Conservation (phyloP, 2,888 invertebrate genomes). For the Dendrolimus houi region DNA sequence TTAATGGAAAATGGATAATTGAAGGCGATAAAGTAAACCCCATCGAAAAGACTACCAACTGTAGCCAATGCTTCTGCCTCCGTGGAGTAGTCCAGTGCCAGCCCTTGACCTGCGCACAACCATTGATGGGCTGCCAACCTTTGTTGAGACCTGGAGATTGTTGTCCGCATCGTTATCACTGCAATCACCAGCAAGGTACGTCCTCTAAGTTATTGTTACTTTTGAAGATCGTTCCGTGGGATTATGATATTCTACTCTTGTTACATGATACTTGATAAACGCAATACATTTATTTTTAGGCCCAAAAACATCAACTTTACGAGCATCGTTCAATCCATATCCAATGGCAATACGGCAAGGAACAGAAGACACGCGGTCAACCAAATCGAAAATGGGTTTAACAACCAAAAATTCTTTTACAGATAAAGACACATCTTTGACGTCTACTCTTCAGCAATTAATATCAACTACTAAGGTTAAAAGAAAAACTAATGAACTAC, state of each 20-base stretch:
- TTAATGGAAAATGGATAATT: constrained; percentile 75
- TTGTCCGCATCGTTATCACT: constrained; percentile 90
- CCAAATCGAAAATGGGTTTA: constrained; percentile 31
- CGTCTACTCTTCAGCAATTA: constrained; percentile 26
- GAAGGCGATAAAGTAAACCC: constrained; percentile 83
- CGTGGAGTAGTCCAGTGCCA: constrained; percentile 84
- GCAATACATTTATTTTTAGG: background rate
- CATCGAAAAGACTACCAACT: constrained; percentile 72
- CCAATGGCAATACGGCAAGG: too few species aligned
- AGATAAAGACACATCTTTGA: constrained; percentile 28
- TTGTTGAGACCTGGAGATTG: constrained; percentile 86
- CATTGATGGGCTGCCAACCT: constrained; percentile 85
- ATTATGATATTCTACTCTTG: too few species aligned
- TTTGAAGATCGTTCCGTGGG: constrained; percentile 20
- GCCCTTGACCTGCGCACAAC: constrained; percentile 84
- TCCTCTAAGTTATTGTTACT: background rate
- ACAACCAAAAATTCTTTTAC: constrained; percentile 31
- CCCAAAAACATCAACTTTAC: background rate
- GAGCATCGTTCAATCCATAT: background rate
- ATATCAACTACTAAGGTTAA: constrained; percentile 49
- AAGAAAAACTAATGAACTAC: constrained; percentile 45
- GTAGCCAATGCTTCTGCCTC: constrained; percentile 89
- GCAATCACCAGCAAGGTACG: constrained; percentile 61
- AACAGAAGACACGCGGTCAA: too few species aligned
- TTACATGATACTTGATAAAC: too few species aligned